phyloP scores from a whole-genome alignment of 2,113 vertebrate species.

The Carlito syrichta region DNA sequence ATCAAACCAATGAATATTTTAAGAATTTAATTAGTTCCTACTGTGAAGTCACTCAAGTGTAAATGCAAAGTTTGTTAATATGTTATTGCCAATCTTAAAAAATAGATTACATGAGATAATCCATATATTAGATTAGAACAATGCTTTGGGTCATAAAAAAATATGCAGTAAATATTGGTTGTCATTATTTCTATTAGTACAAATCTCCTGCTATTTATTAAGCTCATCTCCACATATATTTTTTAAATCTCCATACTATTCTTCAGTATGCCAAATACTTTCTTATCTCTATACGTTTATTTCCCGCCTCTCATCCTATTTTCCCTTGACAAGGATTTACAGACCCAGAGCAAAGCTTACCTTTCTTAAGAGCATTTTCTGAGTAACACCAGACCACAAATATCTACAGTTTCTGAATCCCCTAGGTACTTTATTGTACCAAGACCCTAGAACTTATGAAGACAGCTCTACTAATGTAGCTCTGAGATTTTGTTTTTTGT shows the following conservation, averaged over 20 bases:
- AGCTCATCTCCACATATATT: not conserved
- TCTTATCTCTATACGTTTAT: not conserved
- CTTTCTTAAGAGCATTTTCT: not conserved
- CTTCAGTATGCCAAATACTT: not conserved
- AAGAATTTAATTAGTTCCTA: not conserved
- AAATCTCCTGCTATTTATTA: not conserved
- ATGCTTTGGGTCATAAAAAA: not conserved
- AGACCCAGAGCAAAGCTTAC: not conserved
- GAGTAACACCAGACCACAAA: not conserved
- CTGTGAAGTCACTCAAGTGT: not conserved
- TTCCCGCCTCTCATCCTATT: not conserved
- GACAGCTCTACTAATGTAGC: not conserved
- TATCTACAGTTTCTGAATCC: not conserved
- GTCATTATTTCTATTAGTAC: not conserved
- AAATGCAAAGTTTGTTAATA: not conserved
- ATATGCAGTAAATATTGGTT: not conserved
- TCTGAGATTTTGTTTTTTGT: not conserved
- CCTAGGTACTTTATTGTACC: not conserved
- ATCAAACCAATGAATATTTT: constrained; percentile 20
- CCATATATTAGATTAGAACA: not conserved
- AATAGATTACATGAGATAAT: not conserved
- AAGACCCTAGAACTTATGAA: not conserved
- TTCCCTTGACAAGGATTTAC: not conserved
- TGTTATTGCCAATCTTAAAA: not conserved
- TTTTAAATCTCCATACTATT: not conserved